A percentile compares a stretch with the other conserved stretches of the same genome.
phyloP scores from a whole-genome alignment of 2,797 vertebrate species.

The Acanthopagrus latus region DNA sequence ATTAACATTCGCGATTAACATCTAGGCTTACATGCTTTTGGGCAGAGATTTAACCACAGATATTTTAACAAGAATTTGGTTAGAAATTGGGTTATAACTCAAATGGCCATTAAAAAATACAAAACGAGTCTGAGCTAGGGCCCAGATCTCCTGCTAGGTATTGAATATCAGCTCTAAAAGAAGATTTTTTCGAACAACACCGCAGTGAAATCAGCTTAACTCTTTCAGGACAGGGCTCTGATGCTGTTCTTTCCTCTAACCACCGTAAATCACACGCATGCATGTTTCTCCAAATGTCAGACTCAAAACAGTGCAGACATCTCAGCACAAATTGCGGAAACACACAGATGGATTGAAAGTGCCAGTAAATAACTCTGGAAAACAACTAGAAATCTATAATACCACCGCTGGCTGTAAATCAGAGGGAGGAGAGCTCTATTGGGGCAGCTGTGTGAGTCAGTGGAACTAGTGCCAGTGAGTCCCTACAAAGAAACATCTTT shows the following conservation, averaged over 20 bases:
- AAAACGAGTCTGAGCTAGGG: constrained; percentile 2
- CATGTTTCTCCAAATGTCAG: constrained; percentile 14
- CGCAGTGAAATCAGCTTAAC: constrained; percentile 1
- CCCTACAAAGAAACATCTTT: constrained; percentile 75
- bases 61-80: constrained; percentile 33
- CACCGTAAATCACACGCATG: neutral
- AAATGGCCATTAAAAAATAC: constrained; percentile 13
- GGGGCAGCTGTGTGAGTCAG: constrained; percentile 70
- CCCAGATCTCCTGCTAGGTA: constrained; percentile 6
- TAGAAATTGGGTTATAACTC: constrained; percentile 24
- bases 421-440: constrained; percentile 48
- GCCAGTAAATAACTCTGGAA: constrained; percentile 51
- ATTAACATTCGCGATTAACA: constrained; percentile 6
- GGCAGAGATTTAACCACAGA: constrained; percentile 25
- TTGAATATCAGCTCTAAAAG: constrained; percentile 22
- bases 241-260: neutral
- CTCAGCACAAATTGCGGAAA: constrained; percentile 11
- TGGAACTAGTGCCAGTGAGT: constrained; percentile 47
- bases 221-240: neutral
- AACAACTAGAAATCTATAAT: constrained; percentile 42
- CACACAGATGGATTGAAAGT: constrained; percentile 21
- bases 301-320: constrained; percentile 19
- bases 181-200: constrained; percentile 9
- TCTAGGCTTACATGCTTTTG: constrained; percentile 11
- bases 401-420: constrained; percentile 47